phyloP scores from a whole-genome alignment of 2,888 invertebrate species.

The Tanypteryx hageni region DNA sequence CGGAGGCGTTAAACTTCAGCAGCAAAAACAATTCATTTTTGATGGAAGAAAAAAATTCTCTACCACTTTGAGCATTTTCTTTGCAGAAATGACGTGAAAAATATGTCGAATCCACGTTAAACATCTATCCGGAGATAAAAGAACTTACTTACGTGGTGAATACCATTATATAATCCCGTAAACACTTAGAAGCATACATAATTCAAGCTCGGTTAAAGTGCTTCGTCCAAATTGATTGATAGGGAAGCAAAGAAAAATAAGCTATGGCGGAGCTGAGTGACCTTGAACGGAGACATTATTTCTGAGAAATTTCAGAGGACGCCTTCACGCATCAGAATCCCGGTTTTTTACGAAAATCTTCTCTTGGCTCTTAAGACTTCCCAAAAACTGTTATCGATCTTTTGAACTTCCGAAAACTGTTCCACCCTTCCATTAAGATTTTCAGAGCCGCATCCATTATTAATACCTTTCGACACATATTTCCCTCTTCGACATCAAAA shows the following conservation, averaged over 20 bases:
- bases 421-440: conserved; percentile 6
- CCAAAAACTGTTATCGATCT: conserved; percentile 17
- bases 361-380: conserved; percentile 4
- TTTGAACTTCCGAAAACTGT: not conserved
- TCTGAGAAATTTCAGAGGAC: not conserved
- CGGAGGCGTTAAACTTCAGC: too few relatives aligned
- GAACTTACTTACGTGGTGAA: too few relatives aligned
- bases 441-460: not conserved
- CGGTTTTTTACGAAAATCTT: not conserved
- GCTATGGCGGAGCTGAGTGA: not conserved
- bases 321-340: not conserved
- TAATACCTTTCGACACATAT: conserved; percentile 25
- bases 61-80: too few relatives aligned
- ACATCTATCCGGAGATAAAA: too few relatives aligned
- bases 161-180: not conserved
- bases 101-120: too few relatives aligned
- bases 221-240: conserved; percentile 16
- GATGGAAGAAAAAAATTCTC: too few relatives aligned
- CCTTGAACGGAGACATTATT: not conserved
- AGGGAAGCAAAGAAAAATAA: not conserved
- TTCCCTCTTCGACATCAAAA: conserved; percentile 2
- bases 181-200: conserved; percentile 7
- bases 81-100: too few relatives aligned
- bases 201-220: conserved; percentile 7
- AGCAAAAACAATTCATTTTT: too few relatives aligned